Conservation (phyloP, 2,113 vertebrate genomes). For the Benitochromis conjunctus region DNA sequence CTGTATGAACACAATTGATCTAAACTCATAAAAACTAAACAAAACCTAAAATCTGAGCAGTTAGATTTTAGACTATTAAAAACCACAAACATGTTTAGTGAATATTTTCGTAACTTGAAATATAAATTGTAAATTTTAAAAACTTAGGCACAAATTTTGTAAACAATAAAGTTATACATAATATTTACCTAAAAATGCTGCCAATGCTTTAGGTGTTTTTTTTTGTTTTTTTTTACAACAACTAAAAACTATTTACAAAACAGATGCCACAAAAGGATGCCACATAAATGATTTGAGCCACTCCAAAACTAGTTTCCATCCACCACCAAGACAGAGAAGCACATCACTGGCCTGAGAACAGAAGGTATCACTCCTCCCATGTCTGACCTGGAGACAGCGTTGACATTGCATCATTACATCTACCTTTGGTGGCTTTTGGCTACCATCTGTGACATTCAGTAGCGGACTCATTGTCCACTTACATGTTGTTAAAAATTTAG, state of each 20-base stretch:
- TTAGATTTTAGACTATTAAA: not conserved
- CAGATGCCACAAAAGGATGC: too few species aligned
- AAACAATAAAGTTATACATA: not conserved
- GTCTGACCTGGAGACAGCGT: not conserved
- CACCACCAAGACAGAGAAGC: too few species aligned
- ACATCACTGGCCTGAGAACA: too few species aligned
- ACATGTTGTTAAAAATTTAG: too few species aligned
- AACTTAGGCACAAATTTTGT: not conserved
- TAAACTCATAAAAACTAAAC: not conserved
- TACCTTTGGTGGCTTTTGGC: not conserved
- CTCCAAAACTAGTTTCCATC: too few species aligned
- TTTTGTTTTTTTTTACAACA: not conserved
- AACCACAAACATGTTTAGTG: too few species aligned
- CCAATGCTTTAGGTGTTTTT: not conserved
- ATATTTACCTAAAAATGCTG: not conserved
- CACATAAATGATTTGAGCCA: too few species aligned
- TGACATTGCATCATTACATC: not conserved
- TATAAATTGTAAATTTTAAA: not conserved
- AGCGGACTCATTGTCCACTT: not conserved
- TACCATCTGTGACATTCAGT: not conserved
- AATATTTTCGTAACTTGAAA: not conserved
- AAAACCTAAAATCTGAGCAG: not conserved
- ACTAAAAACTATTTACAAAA: too few species aligned
- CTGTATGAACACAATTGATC: not conserved
- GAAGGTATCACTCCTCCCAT: not conserved